phyloP scores from a whole-genome alignment of 2,888 invertebrate species.

The Cryptocephalus moraei region DNA sequence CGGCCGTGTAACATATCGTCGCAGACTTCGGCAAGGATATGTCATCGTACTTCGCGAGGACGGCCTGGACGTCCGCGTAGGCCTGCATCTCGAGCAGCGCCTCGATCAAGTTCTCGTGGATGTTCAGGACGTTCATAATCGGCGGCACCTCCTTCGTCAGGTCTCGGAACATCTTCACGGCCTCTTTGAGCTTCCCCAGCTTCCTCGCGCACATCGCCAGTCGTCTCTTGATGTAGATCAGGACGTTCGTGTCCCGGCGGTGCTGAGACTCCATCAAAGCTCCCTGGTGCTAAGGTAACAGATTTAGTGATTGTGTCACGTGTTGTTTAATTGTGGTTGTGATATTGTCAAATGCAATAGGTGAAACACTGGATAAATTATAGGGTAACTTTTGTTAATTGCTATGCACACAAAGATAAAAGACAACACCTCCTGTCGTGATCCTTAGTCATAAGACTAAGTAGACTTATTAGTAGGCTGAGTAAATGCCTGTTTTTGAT shows the following conservation, averaged over 20 bases:
- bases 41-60: conserved; percentile 88
- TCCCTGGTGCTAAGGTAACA: conserved; percentile 60
- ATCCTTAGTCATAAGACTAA: no score
- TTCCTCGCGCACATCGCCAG: conserved; percentile 97
- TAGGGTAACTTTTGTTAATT: no score
- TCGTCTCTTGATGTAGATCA: conserved; percentile 88
- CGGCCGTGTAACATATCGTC: conserved; percentile 89
- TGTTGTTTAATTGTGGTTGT: no score
- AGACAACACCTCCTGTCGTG: no score
- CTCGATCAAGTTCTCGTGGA: conserved; percentile 95
- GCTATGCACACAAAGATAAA: no score
- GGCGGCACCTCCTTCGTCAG: conserved; percentile 93
- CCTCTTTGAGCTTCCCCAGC: conserved; percentile 87
- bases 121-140: conserved; percentile 84
- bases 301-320: no score
- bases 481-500: no score
- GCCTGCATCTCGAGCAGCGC: conserved; percentile 90
- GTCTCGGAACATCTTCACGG: conserved; percentile 94
- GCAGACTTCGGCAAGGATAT: conserved; percentile 91
- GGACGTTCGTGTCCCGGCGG: conserved; percentile 81
- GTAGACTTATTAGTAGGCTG: no score
- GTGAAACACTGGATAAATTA: no score
- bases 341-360: no score
- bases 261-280: conserved; percentile 62
- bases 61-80: conserved; percentile 92